Evolutionary conservation across 2,797 vertebrate genomes (phyloP).

Genomic region (Mastacembelus armatus): DNA sequence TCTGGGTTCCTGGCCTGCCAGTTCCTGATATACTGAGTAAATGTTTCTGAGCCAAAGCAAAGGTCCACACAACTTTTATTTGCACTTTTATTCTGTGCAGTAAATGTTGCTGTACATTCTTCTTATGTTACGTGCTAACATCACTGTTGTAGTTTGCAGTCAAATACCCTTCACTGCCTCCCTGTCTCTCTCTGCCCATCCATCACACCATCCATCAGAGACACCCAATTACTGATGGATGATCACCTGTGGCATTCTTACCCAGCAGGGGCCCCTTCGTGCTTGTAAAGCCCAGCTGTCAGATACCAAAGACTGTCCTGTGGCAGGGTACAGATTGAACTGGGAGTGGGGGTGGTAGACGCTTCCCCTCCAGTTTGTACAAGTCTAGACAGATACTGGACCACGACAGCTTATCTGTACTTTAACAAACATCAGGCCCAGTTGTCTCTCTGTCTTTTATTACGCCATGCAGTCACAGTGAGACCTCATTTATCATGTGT

Average conservation of each 20-base stretch:
- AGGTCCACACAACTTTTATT: not conserved
- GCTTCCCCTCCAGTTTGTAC: not conserved
- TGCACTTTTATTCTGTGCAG: not conserved
- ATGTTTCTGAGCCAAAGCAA: not conserved
- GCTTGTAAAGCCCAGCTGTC: conserved; percentile 37
- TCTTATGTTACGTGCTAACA: not conserved
- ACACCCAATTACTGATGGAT: conserved; percentile 32
- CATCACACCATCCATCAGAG: not conserved
- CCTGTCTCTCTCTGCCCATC: conserved; percentile 1
- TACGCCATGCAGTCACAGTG: too few species aligned
- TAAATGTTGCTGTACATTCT: not conserved
- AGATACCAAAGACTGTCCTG: conserved; percentile 31
- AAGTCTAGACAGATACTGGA: conserved; percentile 22
- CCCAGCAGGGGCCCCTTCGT: conserved; percentile 19
- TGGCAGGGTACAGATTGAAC: conserved; percentile 18
- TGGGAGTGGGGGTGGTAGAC: not conserved
- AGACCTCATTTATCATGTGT: too few species aligned
- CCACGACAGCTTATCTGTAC: conserved; percentile 5
- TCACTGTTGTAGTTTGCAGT: not conserved
- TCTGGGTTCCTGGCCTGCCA: conserved; percentile 31
- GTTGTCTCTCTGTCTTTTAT: too few species aligned
- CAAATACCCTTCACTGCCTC: not conserved
- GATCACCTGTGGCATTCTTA: conserved; percentile 34
- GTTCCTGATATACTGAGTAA: not conserved
- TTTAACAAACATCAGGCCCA: not conserved